Conservation (phyloP, 92 coral and sea anemone genomes). For the Heliopora coerulea region DNA sequence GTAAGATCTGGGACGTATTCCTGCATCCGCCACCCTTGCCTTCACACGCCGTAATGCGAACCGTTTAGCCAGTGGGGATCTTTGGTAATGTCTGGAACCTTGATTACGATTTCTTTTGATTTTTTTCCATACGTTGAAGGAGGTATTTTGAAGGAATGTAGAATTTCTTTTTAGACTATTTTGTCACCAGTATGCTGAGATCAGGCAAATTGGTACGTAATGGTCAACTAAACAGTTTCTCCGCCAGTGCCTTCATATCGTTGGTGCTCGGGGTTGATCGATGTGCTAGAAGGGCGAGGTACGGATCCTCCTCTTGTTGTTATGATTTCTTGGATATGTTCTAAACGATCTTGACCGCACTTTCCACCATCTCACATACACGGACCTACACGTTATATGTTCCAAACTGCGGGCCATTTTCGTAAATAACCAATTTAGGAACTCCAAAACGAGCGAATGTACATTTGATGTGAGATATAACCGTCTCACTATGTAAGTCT, state of each 20-base stretch:
- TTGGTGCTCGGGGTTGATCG: conserved; percentile 10
- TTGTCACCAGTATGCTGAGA: neutral
- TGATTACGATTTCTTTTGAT: conserved; percentile 4
- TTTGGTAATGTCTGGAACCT: conserved; percentile 9
- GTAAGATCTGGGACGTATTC: conserved; percentile 32
- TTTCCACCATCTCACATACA: conserved; percentile 2
- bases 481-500: neutral
- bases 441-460: conserved; percentile 25
- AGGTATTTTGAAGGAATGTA: too few relatives aligned
- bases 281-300: conserved; percentile 6
- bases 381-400: conserved; percentile 4
- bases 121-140: too few relatives aligned
- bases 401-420: conserved; percentile 38
- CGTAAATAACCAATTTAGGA: conserved; percentile 22
- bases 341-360: conserved; percentile 13
- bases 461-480: conserved; percentile 9
- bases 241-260: neutral
- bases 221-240: conserved; percentile 4
- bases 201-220: conserved; percentile 1
- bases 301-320: neutral
- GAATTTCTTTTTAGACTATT: neutral
- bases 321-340: conserved; percentile 9
- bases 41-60: conserved; percentile 16
- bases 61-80: conserved; percentile 38
- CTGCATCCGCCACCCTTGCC: conserved; percentile 32